phyloP scores from a whole-genome alignment of 1,140 invertebrate genomes.

The Bombus sylvicola region DNA sequence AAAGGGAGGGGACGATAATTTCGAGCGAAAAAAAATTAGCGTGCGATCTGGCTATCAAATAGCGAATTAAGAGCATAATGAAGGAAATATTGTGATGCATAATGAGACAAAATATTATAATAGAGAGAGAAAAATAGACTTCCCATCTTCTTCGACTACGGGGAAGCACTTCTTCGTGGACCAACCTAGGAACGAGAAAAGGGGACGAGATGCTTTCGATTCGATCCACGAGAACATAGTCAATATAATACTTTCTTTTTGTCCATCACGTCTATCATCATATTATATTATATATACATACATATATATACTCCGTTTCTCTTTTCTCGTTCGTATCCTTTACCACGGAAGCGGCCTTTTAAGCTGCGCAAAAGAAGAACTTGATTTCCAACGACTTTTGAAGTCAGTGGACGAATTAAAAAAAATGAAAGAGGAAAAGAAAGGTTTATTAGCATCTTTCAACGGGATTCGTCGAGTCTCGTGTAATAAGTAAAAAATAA shows the following conservation, averaged over 20 bases:
- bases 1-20: not conserved
- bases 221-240: constrained; percentile 24
- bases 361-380: constrained; percentile 19
- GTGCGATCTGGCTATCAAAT: not conserved
- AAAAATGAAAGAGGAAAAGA: constrained; percentile 9
- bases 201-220: constrained; percentile 29
- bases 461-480: constrained; percentile 21
- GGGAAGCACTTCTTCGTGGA: constrained; percentile 35
- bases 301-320: constrained; percentile 15
- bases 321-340: constrained; percentile 52
- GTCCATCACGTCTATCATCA: not conserved
- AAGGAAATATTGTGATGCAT: constrained; percentile 26
- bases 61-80: not conserved
- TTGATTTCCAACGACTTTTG: not conserved
- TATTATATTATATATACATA: not conserved
- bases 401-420: not conserved
- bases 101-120: constrained; percentile 22
- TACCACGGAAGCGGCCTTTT: constrained; percentile 15
- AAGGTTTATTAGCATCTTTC: constrained; percentile 8
- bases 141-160: constrained; percentile 24
- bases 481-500: not conserved
- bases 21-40: not conserved
- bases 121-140: constrained; percentile 43
- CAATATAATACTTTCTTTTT: not conserved
- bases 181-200: constrained; percentile 49